phyloP scores from a whole-genome alignment of 2,888 invertebrate genomes.

The Germaria angustata region DNA sequence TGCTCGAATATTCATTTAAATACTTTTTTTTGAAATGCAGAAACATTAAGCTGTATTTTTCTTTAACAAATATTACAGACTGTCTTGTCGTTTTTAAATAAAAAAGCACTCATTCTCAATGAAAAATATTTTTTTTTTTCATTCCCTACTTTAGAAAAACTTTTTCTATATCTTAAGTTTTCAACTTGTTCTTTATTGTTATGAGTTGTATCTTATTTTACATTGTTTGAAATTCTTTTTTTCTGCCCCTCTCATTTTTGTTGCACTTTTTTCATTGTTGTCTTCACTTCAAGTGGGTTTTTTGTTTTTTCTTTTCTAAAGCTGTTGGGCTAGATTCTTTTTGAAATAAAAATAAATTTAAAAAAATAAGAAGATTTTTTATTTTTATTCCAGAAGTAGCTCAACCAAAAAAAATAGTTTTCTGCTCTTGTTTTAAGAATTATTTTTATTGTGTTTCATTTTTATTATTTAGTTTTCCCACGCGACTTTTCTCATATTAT shows the following conservation, averaged over 20 bases:
- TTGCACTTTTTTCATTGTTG: slow-evolving; percentile 33
- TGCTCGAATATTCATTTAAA: no score
- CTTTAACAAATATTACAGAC: background rate
- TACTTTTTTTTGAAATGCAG: no score
- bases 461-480: background rate
- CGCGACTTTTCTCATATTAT: background rate
- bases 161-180: slow-evolving; percentile 6
- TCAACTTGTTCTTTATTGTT: background rate
- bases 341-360: background rate
- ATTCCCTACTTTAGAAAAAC: background rate
- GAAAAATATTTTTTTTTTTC: background rate
- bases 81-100: background rate
- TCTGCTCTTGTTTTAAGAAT: background rate
- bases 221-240: slow-evolving; percentile 7
- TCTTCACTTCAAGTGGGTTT: background rate
- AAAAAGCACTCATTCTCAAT: slow-evolving; percentile 7
- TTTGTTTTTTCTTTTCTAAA: background rate
- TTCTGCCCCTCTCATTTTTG: background rate
- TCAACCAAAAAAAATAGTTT: background rate
- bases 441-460: background rate
- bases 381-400: background rate
- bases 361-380: no score
- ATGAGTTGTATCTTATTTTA: background rate
- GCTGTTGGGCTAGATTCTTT: slow-evolving; percentile 6
- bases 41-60: no score